Evolutionary conservation across 1,140 invertebrate genomes (phyloP), one percentile per base, ranked within the genome.

Genomic region (Pissodes strobi): DNA sequence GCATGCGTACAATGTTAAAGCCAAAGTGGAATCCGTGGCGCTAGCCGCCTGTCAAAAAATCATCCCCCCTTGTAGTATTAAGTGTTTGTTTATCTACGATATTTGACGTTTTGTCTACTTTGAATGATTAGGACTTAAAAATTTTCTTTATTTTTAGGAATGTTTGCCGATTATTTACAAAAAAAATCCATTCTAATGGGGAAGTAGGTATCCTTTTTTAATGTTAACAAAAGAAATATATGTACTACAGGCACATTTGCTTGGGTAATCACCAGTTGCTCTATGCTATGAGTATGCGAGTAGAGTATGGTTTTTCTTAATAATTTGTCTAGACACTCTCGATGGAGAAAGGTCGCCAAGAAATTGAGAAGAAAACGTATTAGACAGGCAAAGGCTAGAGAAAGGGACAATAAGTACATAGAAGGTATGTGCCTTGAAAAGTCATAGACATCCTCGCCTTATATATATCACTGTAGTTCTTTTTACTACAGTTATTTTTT

Each of bases 271-370:
- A 45, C 15, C 30, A 21, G 9, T 52, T 49, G 23, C 34, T 61
- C 8, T 22, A 27, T 19, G 38, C 9, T 25, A 60, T 53, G n/a
- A n/a, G n/a, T n/a, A n/a, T n/a, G n/a, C n/a, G n/a, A n/a, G 43
- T 8, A 64, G 34, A 70, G 62, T 74, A 72, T 69, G 53, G 38
- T 66, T 74, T 76, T 77, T 76, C 73, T 76, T 78, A 78, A 78
- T 78, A 49, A 58, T 67, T 71, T 59, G 69, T 72, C 37, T 74
- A 79, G 77, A 72, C 78, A 78, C 68, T 69, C 76, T 17, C 4
- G n/a, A 13, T 80, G 80, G 75, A 75, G 82, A 34, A 81, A 80
- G 67, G 8, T 75, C 17, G 73, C 74, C 2, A 83, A 83, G 67
- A 82, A 82, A 68, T 57, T 71, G 21, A 75, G 80, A 72, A 67